phyloP scores from a whole-genome alignment of 2,113 vertebrate species.

The Oncorhynchus mykiss region DNA sequence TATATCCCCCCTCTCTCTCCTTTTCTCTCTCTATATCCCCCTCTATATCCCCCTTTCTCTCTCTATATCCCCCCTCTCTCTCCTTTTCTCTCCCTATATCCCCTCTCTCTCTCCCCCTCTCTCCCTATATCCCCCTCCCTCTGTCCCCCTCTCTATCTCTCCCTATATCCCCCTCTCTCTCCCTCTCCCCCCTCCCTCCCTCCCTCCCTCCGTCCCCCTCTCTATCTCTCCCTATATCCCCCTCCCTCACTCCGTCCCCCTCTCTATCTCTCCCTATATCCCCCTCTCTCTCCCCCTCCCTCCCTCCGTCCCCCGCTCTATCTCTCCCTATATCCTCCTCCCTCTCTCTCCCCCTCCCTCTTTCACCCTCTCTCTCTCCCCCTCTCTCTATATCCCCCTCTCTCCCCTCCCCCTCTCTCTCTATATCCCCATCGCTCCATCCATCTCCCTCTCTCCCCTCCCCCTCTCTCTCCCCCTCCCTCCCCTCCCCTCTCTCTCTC shows the following conservation, averaged over 20 bases:
- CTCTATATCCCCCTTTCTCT: not conserved
- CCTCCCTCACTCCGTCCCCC: not conserved
- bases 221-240: not conserved
- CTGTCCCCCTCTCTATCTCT: not conserved
- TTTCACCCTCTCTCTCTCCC: too few relatives aligned
- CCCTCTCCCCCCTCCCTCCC: too few relatives aligned
- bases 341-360: not conserved
- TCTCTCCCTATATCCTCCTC: not conserved
- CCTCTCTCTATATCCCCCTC: too few relatives aligned
- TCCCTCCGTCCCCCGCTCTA: slow-evolving; percentile 11
- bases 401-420: not conserved
- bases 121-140: slow-evolving; percentile 10
- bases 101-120: not conserved
- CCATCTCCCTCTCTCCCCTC: not conserved
- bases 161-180: not conserved
- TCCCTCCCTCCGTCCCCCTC: not conserved
- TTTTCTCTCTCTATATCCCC: too few relatives aligned
- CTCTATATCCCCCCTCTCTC: too few relatives aligned
- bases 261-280: not conserved
- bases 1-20: too few relatives aligned
- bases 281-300: slow-evolving; percentile 12
- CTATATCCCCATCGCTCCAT: not conserved
- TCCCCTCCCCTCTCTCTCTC: not conserved
- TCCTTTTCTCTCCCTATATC: too few relatives aligned
- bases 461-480: too few relatives aligned